phyloP scores from a whole-genome alignment of 2,797 vertebrate species.

The Chrysocyon brachyurus region DNA sequence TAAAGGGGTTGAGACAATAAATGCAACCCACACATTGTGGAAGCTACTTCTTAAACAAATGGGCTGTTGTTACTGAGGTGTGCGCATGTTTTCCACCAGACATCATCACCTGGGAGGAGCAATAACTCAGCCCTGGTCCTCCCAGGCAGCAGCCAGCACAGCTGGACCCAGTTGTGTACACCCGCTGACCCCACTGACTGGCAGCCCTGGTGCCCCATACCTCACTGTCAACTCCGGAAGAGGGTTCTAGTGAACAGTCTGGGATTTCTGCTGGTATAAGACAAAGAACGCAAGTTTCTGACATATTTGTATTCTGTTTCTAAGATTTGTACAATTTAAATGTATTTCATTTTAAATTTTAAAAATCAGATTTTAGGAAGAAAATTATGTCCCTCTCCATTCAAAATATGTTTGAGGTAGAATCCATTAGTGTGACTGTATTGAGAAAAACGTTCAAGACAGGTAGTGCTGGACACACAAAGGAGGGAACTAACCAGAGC shows the following conservation, averaged over 20 bases:
- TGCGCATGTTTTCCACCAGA: background rate
- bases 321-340: conserved; percentile 28
- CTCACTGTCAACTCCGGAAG: background rate
- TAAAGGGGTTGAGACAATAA: background rate
- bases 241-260: background rate
- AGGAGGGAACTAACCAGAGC: no score
- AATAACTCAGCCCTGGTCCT: background rate
- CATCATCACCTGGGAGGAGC: background rate
- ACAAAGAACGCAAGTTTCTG: background rate
- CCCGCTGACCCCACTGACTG: background rate
- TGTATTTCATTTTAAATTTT: conserved; percentile 16
- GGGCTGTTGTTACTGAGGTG: background rate
- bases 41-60: background rate
- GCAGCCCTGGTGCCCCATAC: background rate
- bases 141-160: fast-evolving
- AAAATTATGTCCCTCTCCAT: background rate
- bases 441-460: background rate
- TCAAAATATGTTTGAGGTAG: conserved; percentile 23
- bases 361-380: background rate
- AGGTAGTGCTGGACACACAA: background rate
- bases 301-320: background rate
- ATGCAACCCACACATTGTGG: background rate
- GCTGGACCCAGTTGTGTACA: fast-evolving
- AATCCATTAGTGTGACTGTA: background rate
- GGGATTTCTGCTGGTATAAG: background rate